phyloP scores from a whole-genome alignment of 1,140 invertebrate species.

The Euwallacea similis region DNA sequence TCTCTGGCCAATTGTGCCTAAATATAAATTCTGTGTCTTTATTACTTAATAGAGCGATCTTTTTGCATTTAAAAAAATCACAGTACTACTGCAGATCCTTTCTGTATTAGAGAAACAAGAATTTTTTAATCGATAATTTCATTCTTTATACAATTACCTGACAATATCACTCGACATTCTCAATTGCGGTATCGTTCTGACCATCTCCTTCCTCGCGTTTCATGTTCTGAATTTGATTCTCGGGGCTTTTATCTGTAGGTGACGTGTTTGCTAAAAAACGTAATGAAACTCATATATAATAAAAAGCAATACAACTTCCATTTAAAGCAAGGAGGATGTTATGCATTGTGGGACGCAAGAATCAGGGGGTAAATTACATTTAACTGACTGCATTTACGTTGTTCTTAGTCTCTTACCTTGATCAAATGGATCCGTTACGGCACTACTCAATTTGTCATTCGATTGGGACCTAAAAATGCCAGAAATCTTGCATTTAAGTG shows the following conservation, averaged over 20 bases:
- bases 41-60: constrained; percentile 4
- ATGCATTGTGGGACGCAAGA: background rate
- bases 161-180: constrained; percentile 46
- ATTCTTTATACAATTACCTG: constrained; percentile 10
- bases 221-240: constrained; percentile 59
- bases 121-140: no score
- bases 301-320: background rate
- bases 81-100: no score
- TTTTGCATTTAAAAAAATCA: no score
- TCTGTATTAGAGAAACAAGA: no score
- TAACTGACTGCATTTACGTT: no score
- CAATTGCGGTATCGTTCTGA: constrained; percentile 57
- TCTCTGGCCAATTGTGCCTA: background rate
- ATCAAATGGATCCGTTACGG: constrained; percentile 42
- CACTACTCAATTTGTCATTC: constrained; percentile 43
- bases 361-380: no score
- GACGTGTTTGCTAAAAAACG: constrained; percentile 7
- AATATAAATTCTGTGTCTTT: constrained; percentile 20
- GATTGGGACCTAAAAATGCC: constrained; percentile 45
- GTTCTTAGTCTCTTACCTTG: constrained; percentile 16
- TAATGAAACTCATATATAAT: background rate
- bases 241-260: constrained; percentile 35
- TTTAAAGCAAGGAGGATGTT: background rate
- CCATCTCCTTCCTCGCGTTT: constrained; percentile 62
- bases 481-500: background rate